Conservation (phyloP, 2,888 invertebrate species). For the Ichneumoninae sp. region DNA sequence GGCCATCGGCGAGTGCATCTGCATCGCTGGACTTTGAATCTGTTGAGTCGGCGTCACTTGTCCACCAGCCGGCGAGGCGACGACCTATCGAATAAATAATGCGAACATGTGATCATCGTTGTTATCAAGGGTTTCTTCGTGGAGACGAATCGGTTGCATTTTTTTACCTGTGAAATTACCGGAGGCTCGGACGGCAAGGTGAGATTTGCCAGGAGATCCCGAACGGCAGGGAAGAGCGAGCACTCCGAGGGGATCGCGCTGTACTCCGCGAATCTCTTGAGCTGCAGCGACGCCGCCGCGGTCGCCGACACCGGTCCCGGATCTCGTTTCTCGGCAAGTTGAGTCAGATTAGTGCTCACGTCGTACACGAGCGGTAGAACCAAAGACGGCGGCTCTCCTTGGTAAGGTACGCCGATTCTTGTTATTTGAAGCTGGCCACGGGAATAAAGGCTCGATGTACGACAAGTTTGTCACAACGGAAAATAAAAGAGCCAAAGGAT, state of each 20-base stretch:
- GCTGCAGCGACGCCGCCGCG: conserved; percentile 88
- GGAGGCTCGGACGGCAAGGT: conserved; percentile 92
- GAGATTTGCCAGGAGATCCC: conserved; percentile 94
- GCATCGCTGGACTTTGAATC: conserved; percentile 87
- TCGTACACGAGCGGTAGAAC: conserved; percentile 97
- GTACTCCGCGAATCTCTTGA: conserved; percentile 91
- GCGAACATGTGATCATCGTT: background rate
- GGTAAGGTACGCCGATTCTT: conserved; percentile 87
- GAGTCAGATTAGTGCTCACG: conserved; percentile 93
- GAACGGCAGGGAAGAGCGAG: conserved; percentile 95
- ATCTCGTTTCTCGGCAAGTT: conserved; percentile 93
- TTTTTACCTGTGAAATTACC: conserved; percentile 84
- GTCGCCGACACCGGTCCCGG: conserved; percentile 87
- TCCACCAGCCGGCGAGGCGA: conserved; percentile 84
- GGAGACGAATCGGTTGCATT: background rate
- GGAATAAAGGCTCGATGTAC: background rate
- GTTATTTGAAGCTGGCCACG: conserved; percentile 90
- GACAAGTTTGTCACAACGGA: background rate
- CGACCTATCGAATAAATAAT: conserved; percentile 80
- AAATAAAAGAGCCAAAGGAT: background rate
- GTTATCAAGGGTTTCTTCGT: background rate
- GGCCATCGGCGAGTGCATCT: conserved; percentile 87
- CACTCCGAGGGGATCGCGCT: conserved; percentile 90
- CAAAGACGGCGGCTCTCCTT: conserved; percentile 89
- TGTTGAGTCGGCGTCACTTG: conserved; percentile 85